Evolutionary conservation across 2,113 vertebrate species (phyloP), one percentile per base, ranked within the genome.

Genomic region (Gavia stellata): DNA sequence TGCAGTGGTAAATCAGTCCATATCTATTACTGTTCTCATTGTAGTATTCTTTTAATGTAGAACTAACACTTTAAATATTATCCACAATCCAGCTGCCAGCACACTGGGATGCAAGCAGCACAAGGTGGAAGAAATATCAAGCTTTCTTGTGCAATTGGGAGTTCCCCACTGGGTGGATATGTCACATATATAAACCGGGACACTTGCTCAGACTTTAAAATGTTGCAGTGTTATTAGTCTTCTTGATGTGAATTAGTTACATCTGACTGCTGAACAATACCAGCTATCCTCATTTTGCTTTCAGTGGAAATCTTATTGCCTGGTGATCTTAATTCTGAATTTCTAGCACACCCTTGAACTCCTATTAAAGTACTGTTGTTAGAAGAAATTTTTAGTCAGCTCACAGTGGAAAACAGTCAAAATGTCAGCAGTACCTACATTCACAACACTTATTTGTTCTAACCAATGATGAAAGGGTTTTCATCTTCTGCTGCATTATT

Each of bases 51-150:
- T 96, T 94, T 83, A 79, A 95, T 81, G 66, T 85, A 92, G 82
- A 91, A 94, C 19, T 91, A 94, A 95, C 80, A 66, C 63, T 97
- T 97, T 53, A 97, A 95, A 96, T 96, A 92, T 88, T 93, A 92
- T 80, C 86, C 90, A 66, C 71, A 91, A 34, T 45, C 5, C 56
- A 96, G 81, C 50, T 96, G 80, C 80, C 68, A 67, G 82, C 89
- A 89, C 19, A 78, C 59, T 96, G 90, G 88, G 79, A 92, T 91
- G 59, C 34, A 82, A 93, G 67, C 73, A 96, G 67, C 47, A 81
- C 40, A 89, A 96, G 97, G 56, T 82, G 55, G 81, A 97, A 97
- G 89, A 96, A 97, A 95, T 93, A 92, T 67, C 71, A 97, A 88
- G 45, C 31, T 97, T 97, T 92, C 40, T 80, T 62, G 21, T 73